phyloP scores from a whole-genome alignment of 2,113 vertebrate genomes.

The Salvelinus namaycush region DNA sequence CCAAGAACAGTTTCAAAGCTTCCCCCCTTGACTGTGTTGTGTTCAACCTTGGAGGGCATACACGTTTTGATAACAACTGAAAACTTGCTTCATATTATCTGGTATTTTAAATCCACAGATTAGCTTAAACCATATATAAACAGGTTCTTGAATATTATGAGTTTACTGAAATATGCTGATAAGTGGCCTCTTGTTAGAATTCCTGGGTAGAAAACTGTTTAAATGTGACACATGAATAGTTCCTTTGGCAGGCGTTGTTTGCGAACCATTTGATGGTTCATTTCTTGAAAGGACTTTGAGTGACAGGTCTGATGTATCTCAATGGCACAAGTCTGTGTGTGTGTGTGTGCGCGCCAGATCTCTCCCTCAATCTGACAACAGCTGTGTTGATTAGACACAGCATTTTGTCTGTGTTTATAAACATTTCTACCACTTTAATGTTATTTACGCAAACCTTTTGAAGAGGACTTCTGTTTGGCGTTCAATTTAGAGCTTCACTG shows the following conservation, averaged over 20 bases:
- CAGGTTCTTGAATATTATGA: neutral
- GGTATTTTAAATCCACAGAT: neutral
- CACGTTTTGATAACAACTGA: neutral
- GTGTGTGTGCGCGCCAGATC: conserved; percentile 23
- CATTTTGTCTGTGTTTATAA: conserved; percentile 11
- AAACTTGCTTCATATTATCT: neutral
- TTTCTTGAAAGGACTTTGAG: conserved; percentile 7
- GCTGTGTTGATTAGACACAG: conserved; percentile 1
- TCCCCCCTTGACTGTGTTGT: neutral
- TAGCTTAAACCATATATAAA: neutral
- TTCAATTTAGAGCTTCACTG: too few relatives aligned
- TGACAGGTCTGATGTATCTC: conserved; percentile 21
- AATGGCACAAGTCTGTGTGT: conserved; percentile 4
- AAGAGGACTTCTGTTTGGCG: neutral
- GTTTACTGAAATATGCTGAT: neutral
- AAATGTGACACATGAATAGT: neutral
- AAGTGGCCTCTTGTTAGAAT: neutral
- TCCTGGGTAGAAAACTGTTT: neutral
- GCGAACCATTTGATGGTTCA: conserved; percentile 22
- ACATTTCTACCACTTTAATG: conserved; percentile 18
- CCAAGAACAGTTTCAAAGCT: neutral
- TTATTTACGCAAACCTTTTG: conserved; percentile 12
- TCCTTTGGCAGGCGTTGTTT: conserved; percentile 14
- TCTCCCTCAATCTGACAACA: conserved; percentile 16
- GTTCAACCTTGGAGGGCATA: neutral